phyloP scores from a whole-genome alignment of 2,113 vertebrate genomes.

The Carassius auratus region DNA sequence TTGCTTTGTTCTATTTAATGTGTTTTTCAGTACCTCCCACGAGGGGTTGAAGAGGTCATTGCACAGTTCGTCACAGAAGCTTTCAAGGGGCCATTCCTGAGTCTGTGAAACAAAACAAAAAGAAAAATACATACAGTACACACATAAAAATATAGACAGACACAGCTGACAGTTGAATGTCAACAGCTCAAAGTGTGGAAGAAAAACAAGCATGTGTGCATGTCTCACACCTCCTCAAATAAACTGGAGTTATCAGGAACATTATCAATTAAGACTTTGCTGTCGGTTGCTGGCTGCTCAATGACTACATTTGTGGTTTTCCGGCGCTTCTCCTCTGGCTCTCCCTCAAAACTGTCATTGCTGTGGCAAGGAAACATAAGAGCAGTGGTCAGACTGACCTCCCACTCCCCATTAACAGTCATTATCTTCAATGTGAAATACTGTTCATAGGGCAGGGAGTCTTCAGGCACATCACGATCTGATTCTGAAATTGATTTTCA shows the following conservation, averaged over 20 bases:
- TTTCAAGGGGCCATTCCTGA: constrained; percentile 96
- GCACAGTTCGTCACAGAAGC: constrained; percentile 97
- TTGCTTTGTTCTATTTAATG: background rate
- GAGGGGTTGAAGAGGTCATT: constrained; percentile 98
- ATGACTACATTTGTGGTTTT: constrained; percentile 92
- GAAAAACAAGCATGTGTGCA: background rate
- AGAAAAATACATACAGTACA: background rate
- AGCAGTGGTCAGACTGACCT: background rate
- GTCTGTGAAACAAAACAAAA: constrained; percentile 70
- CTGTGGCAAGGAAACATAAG: constrained; percentile 65
- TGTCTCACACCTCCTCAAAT: constrained; percentile 85
- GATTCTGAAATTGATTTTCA: background rate
- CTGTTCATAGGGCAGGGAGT: background rate
- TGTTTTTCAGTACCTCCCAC: constrained; percentile 87
- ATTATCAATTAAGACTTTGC: constrained; percentile 90
- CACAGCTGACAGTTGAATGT: background rate
- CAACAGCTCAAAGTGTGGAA: background rate
- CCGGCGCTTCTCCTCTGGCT: constrained; percentile 95
- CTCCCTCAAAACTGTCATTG: constrained; percentile 95
- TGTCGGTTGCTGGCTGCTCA: constrained; percentile 86
- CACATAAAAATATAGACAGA: background rate
- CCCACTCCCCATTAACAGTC: background rate
- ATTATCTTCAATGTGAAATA: background rate
- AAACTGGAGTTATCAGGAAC: constrained; percentile 80
- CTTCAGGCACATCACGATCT: background rate